Conservation (phyloP, 2,113 vertebrate genomes). For the Heterotilapia buettikoferi region DNA sequence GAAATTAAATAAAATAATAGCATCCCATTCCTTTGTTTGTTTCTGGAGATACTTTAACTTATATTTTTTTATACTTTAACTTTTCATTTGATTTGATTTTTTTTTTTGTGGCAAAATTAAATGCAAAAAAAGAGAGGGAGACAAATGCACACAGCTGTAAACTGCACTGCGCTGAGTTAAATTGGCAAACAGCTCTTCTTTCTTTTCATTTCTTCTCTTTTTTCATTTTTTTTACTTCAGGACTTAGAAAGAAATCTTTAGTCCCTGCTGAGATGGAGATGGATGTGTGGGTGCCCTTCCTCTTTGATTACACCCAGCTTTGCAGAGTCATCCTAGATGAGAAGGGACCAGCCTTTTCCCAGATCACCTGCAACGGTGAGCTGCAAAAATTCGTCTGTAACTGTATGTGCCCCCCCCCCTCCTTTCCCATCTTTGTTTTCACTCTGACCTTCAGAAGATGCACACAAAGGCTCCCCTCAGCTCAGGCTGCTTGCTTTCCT, state of each 20-base stretch:
- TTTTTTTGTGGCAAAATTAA: not conserved
- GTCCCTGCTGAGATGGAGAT: slow-evolving; percentile 51
- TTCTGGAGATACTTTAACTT: not conserved
- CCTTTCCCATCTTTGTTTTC: not conserved
- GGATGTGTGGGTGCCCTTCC: slow-evolving; percentile 34
- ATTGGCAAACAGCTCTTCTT: slow-evolving; percentile 34
- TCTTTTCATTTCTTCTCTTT: not conserved
- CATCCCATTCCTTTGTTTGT: not conserved
- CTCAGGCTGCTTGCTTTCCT: slow-evolving; percentile 4
- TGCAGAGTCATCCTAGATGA: slow-evolving; percentile 62
- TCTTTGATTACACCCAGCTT: slow-evolving; percentile 39
- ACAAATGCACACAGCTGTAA: not conserved
- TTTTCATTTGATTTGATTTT: not conserved
- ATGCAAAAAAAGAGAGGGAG: not conserved
- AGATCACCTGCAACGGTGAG: slow-evolving; percentile 30
- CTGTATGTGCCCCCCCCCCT: not conserved
- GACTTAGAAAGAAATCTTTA: slow-evolving; percentile 14
- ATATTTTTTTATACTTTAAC: not conserved
- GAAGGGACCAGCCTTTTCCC: slow-evolving; percentile 15
- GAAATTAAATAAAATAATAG: not conserved
- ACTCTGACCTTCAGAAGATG: slow-evolving; percentile 59
- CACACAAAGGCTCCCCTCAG: slow-evolving; percentile 11
- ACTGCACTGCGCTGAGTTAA: slow-evolving; percentile 47
- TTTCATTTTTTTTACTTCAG: not conserved
- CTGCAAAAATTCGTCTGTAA: not conserved